phyloP scores from a whole-genome alignment of 2,888 invertebrate species.

The Scaeva pyrastri region DNA sequence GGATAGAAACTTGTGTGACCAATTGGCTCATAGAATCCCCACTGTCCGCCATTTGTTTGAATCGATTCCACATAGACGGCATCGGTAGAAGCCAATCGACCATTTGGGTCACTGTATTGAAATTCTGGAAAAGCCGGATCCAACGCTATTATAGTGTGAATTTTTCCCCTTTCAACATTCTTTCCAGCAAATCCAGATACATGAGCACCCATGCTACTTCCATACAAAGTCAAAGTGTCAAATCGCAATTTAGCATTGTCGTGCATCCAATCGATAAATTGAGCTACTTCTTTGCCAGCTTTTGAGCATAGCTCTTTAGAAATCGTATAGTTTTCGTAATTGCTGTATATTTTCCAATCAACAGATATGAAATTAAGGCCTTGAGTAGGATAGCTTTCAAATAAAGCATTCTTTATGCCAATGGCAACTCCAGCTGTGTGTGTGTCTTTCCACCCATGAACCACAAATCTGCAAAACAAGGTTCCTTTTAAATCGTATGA shows the following conservation, averaged over 20 bases:
- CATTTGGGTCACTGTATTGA: too few species aligned
- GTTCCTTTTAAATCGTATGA: too few species aligned
- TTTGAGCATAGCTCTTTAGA: conserved; percentile 82
- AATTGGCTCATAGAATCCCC: conserved; percentile 78
- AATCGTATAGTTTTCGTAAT: conserved; percentile 84
- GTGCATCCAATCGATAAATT: conserved; percentile 82
- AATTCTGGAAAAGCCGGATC: conserved; percentile 78
- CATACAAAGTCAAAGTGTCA: conserved; percentile 84
- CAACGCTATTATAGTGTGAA: conserved; percentile 85
- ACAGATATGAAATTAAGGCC: conserved; percentile 86
- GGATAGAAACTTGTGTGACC: conserved; percentile 84
- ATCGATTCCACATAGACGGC: conserved; percentile 78
- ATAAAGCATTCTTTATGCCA: conserved; percentile 82
- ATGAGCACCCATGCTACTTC: conserved; percentile 86
- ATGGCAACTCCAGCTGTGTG: conserved; percentile 81
- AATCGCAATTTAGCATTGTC: conserved; percentile 84
- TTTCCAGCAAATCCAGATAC: conserved; percentile 86
- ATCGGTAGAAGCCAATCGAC: conserved; percentile 1
- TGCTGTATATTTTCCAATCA: conserved; percentile 85
- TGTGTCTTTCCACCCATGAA: conserved; percentile 86
- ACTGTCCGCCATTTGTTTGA: conserved; percentile 78
- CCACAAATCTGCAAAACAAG: conserved; percentile 78
- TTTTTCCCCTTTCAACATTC: conserved; percentile 84
- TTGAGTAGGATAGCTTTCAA: conserved; percentile 84
- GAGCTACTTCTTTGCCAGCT: conserved; percentile 77